phyloP scores from a whole-genome alignment of 2,888 invertebrate species.

The Lordiphosa andalusiaca region DNA sequence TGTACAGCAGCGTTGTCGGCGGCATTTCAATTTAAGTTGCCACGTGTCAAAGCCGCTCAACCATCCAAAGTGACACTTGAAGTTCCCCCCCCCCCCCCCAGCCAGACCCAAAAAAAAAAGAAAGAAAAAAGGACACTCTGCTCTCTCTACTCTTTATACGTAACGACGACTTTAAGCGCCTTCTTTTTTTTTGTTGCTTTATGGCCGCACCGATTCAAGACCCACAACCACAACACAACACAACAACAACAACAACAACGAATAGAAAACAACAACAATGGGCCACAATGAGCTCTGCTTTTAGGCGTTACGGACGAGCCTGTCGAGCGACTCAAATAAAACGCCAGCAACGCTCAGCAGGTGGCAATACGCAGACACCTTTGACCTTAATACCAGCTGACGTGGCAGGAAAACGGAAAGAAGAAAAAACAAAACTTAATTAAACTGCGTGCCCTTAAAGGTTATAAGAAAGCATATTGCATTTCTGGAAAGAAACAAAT shows the following conservation, averaged over 20 bases:
- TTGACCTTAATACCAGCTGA: constrained; percentile 59
- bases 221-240: constrained; percentile 18
- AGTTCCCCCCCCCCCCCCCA: background rate
- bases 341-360: constrained; percentile 55
- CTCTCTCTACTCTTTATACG: constrained; percentile 1
- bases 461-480: constrained; percentile 7
- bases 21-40: constrained; percentile 74
- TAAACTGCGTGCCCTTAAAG: no score
- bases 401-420: constrained; percentile 24
- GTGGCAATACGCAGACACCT: constrained; percentile 46
- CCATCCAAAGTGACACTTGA: constrained; percentile 68
- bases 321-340: constrained; percentile 27
- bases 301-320: constrained; percentile 24
- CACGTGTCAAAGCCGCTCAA: constrained; percentile 67
- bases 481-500: background rate
- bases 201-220: constrained; percentile 69
- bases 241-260: constrained; percentile 19
- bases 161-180: constrained; percentile 20
- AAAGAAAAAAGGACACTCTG: background rate
- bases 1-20: constrained; percentile 65
- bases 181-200: no score
- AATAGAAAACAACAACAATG: constrained; percentile 40
- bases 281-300: constrained; percentile 55
- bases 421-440: no score
- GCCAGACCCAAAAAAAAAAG: no score